These are phyloP conservation scores for Micoletzkya japonica DNA, from an alignment of 2,888 invertebrate species.

Conservation along the genomic window DNA sequence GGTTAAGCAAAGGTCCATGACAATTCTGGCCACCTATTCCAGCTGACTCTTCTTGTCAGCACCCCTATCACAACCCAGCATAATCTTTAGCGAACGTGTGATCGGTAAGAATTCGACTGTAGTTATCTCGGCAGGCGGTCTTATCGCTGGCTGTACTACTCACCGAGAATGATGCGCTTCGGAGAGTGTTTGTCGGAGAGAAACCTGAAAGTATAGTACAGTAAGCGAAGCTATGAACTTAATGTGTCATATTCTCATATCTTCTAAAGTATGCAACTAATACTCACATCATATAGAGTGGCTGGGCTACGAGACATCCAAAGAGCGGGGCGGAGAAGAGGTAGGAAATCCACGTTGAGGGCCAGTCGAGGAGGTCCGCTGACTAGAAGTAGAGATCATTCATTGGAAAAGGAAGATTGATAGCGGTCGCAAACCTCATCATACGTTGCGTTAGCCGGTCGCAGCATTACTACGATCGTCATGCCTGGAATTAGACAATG, in stretches of 20 bases:
- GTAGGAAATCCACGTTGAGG: neutral
- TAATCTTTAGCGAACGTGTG: neutral
- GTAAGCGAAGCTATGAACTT: neutral
- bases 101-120: neutral
- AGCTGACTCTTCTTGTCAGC: neutral
- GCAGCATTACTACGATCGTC: constrained; percentile 1
- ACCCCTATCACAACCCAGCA: neutral
- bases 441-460: neutral
- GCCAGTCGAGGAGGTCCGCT: constrained; percentile 11
- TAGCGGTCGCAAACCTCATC: neutral
- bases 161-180: constrained; percentile 1
- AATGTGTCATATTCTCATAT: neutral
- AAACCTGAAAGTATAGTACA: constrained; percentile 1
- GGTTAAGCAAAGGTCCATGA: neutral
- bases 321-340: constrained; percentile 1
- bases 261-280: neutral
- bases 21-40: neutral
- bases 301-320: constrained; percentile 8
- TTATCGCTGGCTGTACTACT: neutral
- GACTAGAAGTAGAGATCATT: too few species aligned
- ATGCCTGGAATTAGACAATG: neutral
- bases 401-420: neutral
- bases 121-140: neutral
- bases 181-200: neutral
- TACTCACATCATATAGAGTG: neutral